Base-by-base conservation (phyloP, 2,113 vertebrate species). In the Pungitius pungitius region DNA sequence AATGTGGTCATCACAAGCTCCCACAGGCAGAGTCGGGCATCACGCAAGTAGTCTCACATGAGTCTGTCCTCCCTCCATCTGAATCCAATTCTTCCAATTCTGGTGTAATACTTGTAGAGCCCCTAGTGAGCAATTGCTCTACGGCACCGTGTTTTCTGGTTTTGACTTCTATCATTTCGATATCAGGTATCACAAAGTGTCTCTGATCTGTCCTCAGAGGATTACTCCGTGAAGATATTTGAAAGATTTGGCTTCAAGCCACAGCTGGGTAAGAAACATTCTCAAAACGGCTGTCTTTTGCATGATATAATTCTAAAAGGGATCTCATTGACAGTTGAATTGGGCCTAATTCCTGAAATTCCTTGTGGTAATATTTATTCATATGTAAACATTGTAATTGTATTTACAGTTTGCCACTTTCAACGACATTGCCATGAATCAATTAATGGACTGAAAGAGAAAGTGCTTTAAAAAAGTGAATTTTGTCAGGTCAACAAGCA, bases 151-250 rank as follows among this genome's bases (percentile, higher is more conserved):
- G 72, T 88, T 88, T 85, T 85, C 84, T 88, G 87, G 84, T 81
- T 86, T 78, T 67, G 45, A 85, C 85, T 87, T 90, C 72, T 71
- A 83, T 90, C 82, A 82, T 75, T 89, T 86, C 69, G 57, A 78
- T 87, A 86, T 90, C 84, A 73, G 71, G 84, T 82, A 89, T 90
- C 88, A 79, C 68, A 85, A 62, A 73, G 70, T 76, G 55, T 79
- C 76, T 80, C 26, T 68, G 83, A 90, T 83, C 77, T 81, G 75
- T 86, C 84, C 81, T 83, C 65, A 60, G 87, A 87, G 82, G 75
- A 62, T 70, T 55, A 60, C 7, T 26, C 61, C 77, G 75, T 69
- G 54, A 85, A 70, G 73, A 69, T 76, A 69, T 85, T 74, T 72
- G 54, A 75, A 77, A 80, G 65, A 45, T 84, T 62, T 82, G 85